Base-by-base conservation (phyloP, 30 jellyfish, hydroid and myxozoan species). In the Kudoa iwatai region DNA sequence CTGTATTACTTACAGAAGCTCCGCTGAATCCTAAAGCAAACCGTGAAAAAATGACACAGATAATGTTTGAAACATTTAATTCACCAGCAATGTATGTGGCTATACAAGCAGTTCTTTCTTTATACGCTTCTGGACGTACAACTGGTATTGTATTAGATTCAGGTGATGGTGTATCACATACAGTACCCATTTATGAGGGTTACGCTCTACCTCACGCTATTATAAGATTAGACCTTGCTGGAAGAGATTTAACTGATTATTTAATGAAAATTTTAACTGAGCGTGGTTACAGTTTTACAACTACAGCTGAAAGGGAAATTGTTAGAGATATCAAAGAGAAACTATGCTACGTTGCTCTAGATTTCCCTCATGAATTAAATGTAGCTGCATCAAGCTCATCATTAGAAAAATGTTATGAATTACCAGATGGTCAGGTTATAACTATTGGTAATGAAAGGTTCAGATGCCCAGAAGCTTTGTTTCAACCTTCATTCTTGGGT, bases 161-260 rank as follows among this genome's bases (percentile, higher is more conserved):
- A 36, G 99, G 99, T 19, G 99, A 81, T 64, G 99, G 99, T 53
- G 99, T 81, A 51, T 58, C 92, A 52, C 99, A 81, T 82, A 81
- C 99, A 7, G 99, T 81, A 39, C 99, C 99, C 36, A 81, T 81
- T 60, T 81, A 81, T 43, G 99, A 81, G 47, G 99, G 99, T 48
- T 81, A 81, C 64, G 99, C 99, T 58, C 89, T 81, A 46, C 99
- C 99, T 25, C 99, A 64, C 36, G 99, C 99, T 85, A 81, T 81
- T 65, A 64, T 81, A 55, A 88, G 99, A 62, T 50, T 81, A 44
- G 99, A 81, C 52, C 53, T 81, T 83, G 99, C 99, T 30, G 99
- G 99, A 25, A 85, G 99, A 56, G 99, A 81, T 42, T 55, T 81
- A 59, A 81, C 99, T 55, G 99, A 81, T 55, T 81, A 81, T 59